Evolutionary conservation across 2,113 vertebrate species (phyloP), one percentile per base, ranked within the genome.

Genomic region (Sturnira hondurensis): DNA sequence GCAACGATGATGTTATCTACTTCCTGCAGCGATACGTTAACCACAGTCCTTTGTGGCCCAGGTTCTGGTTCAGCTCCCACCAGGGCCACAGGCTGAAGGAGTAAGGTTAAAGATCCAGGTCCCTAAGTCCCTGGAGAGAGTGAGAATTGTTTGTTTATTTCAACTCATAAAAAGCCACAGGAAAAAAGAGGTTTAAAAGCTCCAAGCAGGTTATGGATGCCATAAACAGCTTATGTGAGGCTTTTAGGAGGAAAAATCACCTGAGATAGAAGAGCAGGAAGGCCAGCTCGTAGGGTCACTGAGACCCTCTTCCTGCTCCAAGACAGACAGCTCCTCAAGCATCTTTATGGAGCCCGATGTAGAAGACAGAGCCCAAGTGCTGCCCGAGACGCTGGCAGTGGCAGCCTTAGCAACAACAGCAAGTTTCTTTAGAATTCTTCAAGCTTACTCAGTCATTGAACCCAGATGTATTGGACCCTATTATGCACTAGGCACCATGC

Each of bases 111-210:
- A 36, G 85, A 90, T 73, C 80, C 28, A 3, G 36, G 61, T 33
- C 87, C 63, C 33, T 65, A 70, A 12, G 74, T 95, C 96, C 85
- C 94, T 58, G 43, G 89, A 89, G 94, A 96, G 52, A 78, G 41
- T 73, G 19, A 50, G 83, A 26, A 28, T 24, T 89, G 78, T 87
- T 97, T 97, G 78, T 95, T 97, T 94, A 96, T 95, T 70, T 94
- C 24, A 24, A 88, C 85, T 92, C 84, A 80, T 95, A 96, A 97
- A 97, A 84, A 86, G 47, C 77, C 24, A 28, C 0, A 0, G 5
- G 17, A 85, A 89, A 89, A 95, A 83, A 91, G 85, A 96, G 88
- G 81, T 91, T 92, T 90, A 88, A 87, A 89, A 58, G 38, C 73
- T 78, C 50, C 1, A 0, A 68, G 47, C 54, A 80, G 91, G 92